A percentile compares a stretch with the other conserved stretches of the same genome.
phyloP scores from a whole-genome alignment of 2,888 invertebrate species.

The Pristionchus exspectatus region DNA sequence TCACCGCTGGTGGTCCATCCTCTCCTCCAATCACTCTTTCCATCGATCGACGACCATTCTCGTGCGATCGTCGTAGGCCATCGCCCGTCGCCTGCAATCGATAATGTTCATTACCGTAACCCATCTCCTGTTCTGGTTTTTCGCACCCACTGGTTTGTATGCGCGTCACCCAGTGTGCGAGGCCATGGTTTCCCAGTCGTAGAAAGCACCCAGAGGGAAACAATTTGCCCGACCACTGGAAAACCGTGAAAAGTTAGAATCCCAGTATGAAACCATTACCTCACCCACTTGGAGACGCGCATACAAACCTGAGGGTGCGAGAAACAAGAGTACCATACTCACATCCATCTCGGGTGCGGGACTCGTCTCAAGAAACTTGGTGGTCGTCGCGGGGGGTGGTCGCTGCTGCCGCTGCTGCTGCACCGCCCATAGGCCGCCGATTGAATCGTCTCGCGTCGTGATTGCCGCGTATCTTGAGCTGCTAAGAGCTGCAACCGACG shows the following conservation, averaged over 20 bases:
- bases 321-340: not conserved
- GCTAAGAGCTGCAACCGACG: not conserved
- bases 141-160: too few relatives aligned
- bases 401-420: not conserved
- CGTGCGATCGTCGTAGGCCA: conserved; percentile 17
- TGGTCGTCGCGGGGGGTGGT: not conserved
- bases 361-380: conserved; percentile 28
- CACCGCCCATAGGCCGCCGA: conserved; percentile 18
- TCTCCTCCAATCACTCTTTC: not conserved
- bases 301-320: too few relatives aligned
- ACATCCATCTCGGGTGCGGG: conserved; percentile 24
- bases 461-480: not conserved
- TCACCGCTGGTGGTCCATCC: not conserved
- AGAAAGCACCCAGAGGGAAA: too few relatives aligned
- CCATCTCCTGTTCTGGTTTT: not conserved
- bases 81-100: conserved; percentile 46
- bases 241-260: too few relatives aligned
- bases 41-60: conserved; percentile 43
- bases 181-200: too few relatives aligned
- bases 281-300: too few relatives aligned
- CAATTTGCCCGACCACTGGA: too few relatives aligned
- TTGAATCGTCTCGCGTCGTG: not conserved
- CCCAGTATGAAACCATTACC: too few relatives aligned
- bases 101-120: not conserved
- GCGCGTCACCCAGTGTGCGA: not conserved